Base-by-base conservation (phyloP, 2,797 vertebrate genomes). In the Esox masquinongy region DNA sequence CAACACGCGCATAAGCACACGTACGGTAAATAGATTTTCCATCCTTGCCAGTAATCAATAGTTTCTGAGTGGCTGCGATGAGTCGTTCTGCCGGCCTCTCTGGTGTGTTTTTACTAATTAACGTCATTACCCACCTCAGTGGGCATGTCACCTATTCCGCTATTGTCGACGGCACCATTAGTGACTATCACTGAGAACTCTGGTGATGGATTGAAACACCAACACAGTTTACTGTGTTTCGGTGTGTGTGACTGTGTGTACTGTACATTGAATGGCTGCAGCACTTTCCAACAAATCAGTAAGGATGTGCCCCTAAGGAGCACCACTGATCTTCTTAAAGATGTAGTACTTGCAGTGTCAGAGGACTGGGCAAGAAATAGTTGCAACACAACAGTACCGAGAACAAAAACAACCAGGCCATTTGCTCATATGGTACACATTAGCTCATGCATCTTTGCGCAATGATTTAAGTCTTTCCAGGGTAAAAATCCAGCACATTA, bases 141-240 rank as follows among this genome's bases (percentile, higher is more conserved):
- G 75, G 84, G 84, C 73, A 51, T 74, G 83, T 88, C 82, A 77
- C 71, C 73, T 63, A 82, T 85, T 80, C 86, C 86, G 88, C 91
- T 88, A 90, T 82, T 0, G 73, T 82, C 85, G 83, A 79, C 83
- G 77, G 70, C 85, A 80, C 88, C 81, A 86, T 91, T 89, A 87
- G 74, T 17, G 70, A 5, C 36, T 39, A 39, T 39, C 47, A 61
- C 77, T 75, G 15, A 70, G 72, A 72, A 80, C 72, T 76, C 79
- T 49, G 70, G 72, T 86, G 86, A 90, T 88, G 84, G 79, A 84
- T 87, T 78, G 77, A 81, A n/a, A 73, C 69, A 59, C 9, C n/a
- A 29, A 24, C 34, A 7, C 5, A 79, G 68, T 72, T 70, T 5
- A 19, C 59, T 73, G 73, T 51, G 63, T 39, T 73, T 71, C 3